Base-by-base conservation (phyloP, 2,113 vertebrate genomes). In the Mionectes macconnelli region DNA sequence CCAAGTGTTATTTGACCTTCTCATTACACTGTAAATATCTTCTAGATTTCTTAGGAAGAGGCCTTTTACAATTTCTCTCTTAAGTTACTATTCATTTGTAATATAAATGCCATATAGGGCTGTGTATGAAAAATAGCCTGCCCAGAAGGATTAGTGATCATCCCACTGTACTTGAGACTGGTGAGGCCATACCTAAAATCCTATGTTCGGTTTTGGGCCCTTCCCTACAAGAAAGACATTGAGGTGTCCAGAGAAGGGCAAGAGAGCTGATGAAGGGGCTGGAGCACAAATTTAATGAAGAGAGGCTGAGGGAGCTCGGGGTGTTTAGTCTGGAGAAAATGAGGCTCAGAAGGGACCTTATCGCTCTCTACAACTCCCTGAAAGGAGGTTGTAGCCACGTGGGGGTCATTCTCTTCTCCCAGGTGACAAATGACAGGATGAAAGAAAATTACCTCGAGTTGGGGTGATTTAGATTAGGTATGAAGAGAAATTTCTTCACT, bases 361-460 rank as follows among this genome's bases (percentile, higher is more conserved):
- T 30, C 20, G 20, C 20, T 39, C 19, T 39, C 42, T 40, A n/a
- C 16, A 60, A 18, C n/a, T 45, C 30, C 8, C 49, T 30, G 30
- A 60, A 59, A 60, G 6, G 24, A 0, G 0, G 20, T 10, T 45
- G 11, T 47, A 53, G 7, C 24, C 20, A 60, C 9, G 13, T 74
- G 33, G 19, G 31, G 10, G 4, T 77, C 18, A 2, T 13, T 24
- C 23, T 67, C 45, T n/a, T 59, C 33, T 81, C 19, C 8, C 10
- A 24, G 27, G 19, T 44, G 28, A 33, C 44, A 33, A 37, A 37
- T 33, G 68, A 66, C 52, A 57, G 37, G 53, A 33, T 68, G n/a
- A 76, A 16, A 50, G 28, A 44, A 45, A 74, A 52, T 17, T 52
- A 8, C 8, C 45, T 67, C 45, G 44, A 20, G 15, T 19, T 82